Conservation (phyloP, 2,113 vertebrate genomes). For the Laticauda colubrina region DNA sequence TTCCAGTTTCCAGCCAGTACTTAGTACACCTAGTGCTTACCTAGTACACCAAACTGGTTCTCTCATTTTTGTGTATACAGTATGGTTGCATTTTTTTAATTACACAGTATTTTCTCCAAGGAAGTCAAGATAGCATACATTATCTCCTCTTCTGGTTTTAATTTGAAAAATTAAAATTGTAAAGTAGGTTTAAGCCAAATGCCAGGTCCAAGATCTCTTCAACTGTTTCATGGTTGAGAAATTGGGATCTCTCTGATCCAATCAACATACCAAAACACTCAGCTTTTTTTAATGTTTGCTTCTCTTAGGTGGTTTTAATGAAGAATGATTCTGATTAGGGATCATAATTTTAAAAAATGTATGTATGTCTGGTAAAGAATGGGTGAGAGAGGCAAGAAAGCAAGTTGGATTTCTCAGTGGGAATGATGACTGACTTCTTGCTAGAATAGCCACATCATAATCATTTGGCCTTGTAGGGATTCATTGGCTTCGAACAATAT, state of each 20-base stretch:
- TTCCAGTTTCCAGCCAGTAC: neutral
- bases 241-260: neutral
- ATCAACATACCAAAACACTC: neutral
- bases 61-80: neutral
- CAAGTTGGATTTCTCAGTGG: neutral
- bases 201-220: neutral
- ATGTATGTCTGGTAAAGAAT: neutral
- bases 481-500: rapidly evolving
- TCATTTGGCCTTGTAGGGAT: rapidly evolving
- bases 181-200: neutral
- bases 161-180: neutral
- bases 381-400: neutral
- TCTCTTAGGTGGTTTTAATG: neutral
- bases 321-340: neutral
- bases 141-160: neutral
- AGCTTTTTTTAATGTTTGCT: neutral
- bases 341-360: neutral
- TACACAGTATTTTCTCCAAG: neutral
- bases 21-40: neutral
- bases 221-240: neutral
- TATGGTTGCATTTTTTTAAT: neutral
- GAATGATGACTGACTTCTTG: neutral
- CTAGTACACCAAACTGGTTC: neutral
- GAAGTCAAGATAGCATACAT: neutral
- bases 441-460: neutral